phyloP scores from a whole-genome alignment of 2,888 invertebrate genomes.

The Urechis unicinctus region DNA sequence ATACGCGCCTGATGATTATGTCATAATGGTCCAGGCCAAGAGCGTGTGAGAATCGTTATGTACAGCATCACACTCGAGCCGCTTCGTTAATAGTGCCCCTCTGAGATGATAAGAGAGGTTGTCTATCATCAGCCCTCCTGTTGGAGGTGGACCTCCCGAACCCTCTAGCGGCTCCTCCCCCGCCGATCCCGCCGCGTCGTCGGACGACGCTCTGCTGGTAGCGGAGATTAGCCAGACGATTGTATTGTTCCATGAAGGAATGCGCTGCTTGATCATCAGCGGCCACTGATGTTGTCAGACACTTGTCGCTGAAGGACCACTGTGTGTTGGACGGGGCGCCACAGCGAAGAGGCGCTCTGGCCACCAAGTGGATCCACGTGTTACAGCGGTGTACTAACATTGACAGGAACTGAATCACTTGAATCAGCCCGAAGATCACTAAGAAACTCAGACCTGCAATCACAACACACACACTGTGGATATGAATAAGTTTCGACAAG shows the following conservation, averaged over 20 bases:
- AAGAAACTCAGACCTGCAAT: constrained; percentile 31
- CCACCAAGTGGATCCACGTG: constrained; percentile 33
- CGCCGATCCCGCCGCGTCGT: background rate
- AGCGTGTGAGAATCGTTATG: too few relatives aligned
- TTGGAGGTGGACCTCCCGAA: too few relatives aligned
- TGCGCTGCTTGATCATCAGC: constrained; percentile 9
- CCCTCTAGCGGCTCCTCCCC: background rate
- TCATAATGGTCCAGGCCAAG: too few relatives aligned
- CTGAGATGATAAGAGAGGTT: too few relatives aligned
- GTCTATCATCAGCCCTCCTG: too few relatives aligned
- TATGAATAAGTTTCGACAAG: background rate
- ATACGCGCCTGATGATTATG: too few relatives aligned
- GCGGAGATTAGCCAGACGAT: background rate
- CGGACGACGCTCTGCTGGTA: background rate
- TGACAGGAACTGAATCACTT: constrained; percentile 32
- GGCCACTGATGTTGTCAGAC: background rate
- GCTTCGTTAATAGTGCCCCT: too few relatives aligned
- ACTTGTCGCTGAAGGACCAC: constrained; percentile 26
- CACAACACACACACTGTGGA: background rate
- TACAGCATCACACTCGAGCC: too few relatives aligned
- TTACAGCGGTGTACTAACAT: constrained; percentile 34
- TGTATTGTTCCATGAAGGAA: background rate
- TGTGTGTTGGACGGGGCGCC: constrained; percentile 21
- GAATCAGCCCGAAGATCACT: constrained; percentile 31
- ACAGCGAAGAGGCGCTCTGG: constrained; percentile 31